A percentile compares a stretch with the other conserved stretches of the same genome.
Evolutionary conservation across 2,797 vertebrate species (phyloP).

Genomic region (Eospalax fontanierii): DNA sequence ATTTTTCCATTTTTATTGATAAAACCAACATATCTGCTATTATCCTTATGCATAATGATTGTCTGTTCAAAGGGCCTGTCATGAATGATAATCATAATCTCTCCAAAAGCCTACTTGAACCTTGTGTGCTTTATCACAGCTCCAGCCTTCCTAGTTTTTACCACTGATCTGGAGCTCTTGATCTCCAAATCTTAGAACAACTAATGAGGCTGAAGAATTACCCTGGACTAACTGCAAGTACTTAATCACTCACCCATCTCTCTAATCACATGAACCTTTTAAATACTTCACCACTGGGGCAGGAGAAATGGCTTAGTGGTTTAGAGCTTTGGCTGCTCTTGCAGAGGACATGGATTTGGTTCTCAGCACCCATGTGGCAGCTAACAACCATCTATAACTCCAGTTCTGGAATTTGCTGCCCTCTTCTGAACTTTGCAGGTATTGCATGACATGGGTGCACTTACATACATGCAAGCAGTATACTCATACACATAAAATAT

Average conservation of each 20-base stretch:
- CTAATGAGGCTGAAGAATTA: not conserved
- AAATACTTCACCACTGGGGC: not conserved
- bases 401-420: no score
- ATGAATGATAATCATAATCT: not conserved
- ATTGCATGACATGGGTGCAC: no score
- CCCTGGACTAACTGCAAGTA: not conserved
- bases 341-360: no score
- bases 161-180: not conserved
- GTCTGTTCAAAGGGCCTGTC: not conserved
- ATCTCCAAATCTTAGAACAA: not conserved
- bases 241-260: not conserved
- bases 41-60: no score
- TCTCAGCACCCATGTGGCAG: no score
- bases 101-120: not conserved
- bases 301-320: not conserved
- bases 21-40: not conserved
- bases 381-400: no score
- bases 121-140: no score
- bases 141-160: not conserved
- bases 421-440: no score
- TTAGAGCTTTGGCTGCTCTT: no score
- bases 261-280: not conserved
- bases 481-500: no score
- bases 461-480: no score
- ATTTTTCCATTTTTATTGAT: not conserved